These are phyloP conservation scores for Plumapathes pennacea DNA, from an alignment of 92 coral and sea anemone genomes.

Conservation along the genomic window DNA sequence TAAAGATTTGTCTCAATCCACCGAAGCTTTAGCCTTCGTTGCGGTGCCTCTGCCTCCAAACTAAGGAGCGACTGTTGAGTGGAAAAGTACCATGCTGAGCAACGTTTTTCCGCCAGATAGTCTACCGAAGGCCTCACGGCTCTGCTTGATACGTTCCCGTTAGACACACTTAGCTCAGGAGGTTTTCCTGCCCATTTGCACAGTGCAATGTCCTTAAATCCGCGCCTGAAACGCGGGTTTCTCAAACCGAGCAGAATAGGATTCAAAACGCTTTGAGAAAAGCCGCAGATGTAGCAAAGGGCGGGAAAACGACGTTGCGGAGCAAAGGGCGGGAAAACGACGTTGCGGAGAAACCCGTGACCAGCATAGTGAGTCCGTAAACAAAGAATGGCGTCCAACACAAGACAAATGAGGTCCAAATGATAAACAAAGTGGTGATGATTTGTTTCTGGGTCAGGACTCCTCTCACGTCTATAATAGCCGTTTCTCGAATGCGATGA, in stretches of 20 bases:
- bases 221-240: slow-evolving; percentile 80
- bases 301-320: slow-evolving; percentile 10
- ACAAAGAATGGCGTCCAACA: slow-evolving; percentile 76
- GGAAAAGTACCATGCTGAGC: slow-evolving; percentile 81
- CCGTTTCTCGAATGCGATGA: slow-evolving; percentile 61
- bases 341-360: slow-evolving; percentile 4
- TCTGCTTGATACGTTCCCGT: background rate
- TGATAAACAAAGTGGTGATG: slow-evolving; percentile 57
- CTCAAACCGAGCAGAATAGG: slow-evolving; percentile 59
- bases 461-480: slow-evolving; percentile 77
- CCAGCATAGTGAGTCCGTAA: slow-evolving; percentile 32
- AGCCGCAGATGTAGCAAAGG: slow-evolving; percentile 63
- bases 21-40: slow-evolving; percentile 61
- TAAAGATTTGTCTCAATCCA: slow-evolving; percentile 86
- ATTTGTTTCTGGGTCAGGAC: slow-evolving; percentile 68
- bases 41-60: slow-evolving; percentile 50
- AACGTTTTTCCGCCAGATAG: slow-evolving; percentile 72
- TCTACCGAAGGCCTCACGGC: slow-evolving; percentile 35
- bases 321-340: slow-evolving; percentile 27
- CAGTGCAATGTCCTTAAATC: slow-evolving; percentile 57
- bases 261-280: slow-evolving; percentile 45
- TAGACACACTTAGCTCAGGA: slow-evolving; percentile 4
- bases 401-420: slow-evolving; percentile 40
- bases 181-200: slow-evolving; percentile 44
- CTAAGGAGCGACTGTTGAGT: slow-evolving; percentile 66